These are phyloP conservation scores for Sphaeridia pumilis DNA, from an alignment of 2,888 invertebrate species.

Conservation along the genomic window DNA sequence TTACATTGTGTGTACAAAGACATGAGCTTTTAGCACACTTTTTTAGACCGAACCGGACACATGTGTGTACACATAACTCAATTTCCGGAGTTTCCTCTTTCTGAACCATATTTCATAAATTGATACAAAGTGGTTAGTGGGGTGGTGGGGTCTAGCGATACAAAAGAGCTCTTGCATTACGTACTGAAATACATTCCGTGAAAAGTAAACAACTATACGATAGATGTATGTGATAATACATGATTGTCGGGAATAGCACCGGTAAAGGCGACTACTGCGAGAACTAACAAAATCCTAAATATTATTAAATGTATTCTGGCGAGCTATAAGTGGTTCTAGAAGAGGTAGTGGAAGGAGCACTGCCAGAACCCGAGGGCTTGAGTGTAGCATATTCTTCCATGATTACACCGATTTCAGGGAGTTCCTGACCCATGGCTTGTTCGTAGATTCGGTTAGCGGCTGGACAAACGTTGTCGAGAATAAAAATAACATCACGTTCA, in stretches of 20 bases:
- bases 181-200: neutral
- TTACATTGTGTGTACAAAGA: neutral
- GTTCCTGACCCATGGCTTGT: conserved; percentile 38
- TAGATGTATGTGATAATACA: neutral
- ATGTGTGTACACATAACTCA: conserved; percentile 16
- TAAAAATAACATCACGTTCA: conserved; percentile 58
- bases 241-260: neutral
- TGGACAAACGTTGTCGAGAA: conserved; percentile 53
- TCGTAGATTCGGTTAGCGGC: conserved; percentile 51
- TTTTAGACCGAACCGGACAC: conserved; percentile 2
- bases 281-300: too few relatives aligned
- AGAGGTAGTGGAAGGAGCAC: conserved; percentile 5
- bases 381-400: conserved; percentile 21
- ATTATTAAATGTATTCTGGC: conserved; percentile 17
- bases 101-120: neutral
- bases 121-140: neutral
- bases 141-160: too few relatives aligned
- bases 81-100: conserved; percentile 15
- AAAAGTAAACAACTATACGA: neutral
- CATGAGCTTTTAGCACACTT: conserved; percentile 14
- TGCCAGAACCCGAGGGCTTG: conserved; percentile 1
- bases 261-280: too few relatives aligned
- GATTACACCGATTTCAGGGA: conserved; percentile 26
- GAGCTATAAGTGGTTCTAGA: conserved; percentile 14
- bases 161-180: too few relatives aligned